Evolutionary conservation across 2,797 vertebrate genomes (phyloP).

Genomic region (Amblyraja radiata): DNA sequence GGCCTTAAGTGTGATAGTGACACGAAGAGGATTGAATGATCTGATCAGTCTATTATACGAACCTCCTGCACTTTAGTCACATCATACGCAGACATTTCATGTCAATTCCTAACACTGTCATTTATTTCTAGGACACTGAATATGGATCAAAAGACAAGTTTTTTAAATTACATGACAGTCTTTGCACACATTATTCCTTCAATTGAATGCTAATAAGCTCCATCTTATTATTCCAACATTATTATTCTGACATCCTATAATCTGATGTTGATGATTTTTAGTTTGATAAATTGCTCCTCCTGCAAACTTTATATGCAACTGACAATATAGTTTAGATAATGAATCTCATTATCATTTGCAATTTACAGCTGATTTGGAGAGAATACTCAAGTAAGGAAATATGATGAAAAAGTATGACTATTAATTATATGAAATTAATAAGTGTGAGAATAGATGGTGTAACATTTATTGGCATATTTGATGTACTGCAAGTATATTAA

Average conservation of each 20-base stretch:
- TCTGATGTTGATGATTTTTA: neutral
- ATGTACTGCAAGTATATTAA: neutral
- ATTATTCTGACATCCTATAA: neutral
- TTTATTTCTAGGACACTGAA: neutral
- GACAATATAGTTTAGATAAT: neutral
- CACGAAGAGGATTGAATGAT: too few species aligned
- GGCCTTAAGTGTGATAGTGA: too few species aligned
- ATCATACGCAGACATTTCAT: neutral
- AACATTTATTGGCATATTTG: neutral
- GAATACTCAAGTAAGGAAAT: neutral
- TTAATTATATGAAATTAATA: neutral
- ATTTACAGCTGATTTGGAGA: neutral
- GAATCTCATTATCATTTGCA: constrained; percentile 2
- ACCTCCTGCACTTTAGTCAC: neutral
- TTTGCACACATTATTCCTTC: neutral
- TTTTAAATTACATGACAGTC: neutral
- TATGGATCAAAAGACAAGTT: neutral
- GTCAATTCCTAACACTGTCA: neutral
- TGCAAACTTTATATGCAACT: neutral
- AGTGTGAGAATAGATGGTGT: neutral
- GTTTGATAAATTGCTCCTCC: neutral
- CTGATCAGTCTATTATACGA: neutral
- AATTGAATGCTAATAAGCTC: neutral
- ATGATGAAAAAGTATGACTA: neutral
- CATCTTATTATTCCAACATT: neutral